Evolutionary conservation across 2,888 invertebrate species (phyloP).

Genomic region (Gymnocheta viridis): DNA sequence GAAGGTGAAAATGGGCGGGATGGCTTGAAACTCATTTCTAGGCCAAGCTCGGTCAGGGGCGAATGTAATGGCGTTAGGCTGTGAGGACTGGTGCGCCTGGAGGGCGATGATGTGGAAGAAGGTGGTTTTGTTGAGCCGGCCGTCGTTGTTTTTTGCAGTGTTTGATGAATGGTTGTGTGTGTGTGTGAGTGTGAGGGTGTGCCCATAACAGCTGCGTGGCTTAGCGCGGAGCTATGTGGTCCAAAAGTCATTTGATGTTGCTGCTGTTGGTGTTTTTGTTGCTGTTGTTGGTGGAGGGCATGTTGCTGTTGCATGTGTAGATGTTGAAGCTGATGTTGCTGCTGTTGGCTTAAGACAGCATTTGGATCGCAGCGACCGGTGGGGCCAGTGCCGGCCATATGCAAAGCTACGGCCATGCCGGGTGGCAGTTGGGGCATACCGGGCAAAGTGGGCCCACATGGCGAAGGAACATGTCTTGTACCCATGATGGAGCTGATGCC

Average conservation of each 20-base stretch:
- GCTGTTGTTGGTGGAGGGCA: slow-evolving; percentile 76
- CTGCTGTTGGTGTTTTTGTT: slow-evolving; percentile 70
- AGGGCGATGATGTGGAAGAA: slow-evolving; percentile 81
- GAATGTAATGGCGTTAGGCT: slow-evolving; percentile 86
- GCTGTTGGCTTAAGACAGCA: slow-evolving; percentile 75
- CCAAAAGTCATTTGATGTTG: slow-evolving; percentile 65
- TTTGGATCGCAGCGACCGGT: slow-evolving; percentile 75
- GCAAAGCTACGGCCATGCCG: slow-evolving; percentile 79
- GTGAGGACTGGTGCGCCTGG: slow-evolving; percentile 82
- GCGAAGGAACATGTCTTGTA: slow-evolving; percentile 77
- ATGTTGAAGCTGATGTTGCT: slow-evolving; percentile 76
- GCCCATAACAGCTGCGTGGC: slow-evolving; percentile 45
- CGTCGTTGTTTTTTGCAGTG: slow-evolving; percentile 59
- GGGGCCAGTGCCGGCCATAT: slow-evolving; percentile 69
- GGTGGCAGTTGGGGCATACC: slow-evolving; percentile 77
- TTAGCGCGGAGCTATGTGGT: slow-evolving; percentile 32
- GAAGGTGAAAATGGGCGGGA: slow-evolving; percentile 83
- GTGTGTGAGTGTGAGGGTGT: slow-evolving; percentile 40
- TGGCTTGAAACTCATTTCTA: slow-evolving; percentile 87
- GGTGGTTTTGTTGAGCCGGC: slow-evolving; percentile 60
- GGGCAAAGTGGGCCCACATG: slow-evolving; percentile 75
- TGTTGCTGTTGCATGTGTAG: slow-evolving; percentile 76
- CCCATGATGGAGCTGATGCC: slow-evolving; percentile 71
- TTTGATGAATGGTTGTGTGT: slow-evolving; percentile 37
- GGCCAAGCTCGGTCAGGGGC: slow-evolving; percentile 84